phyloP scores from a whole-genome alignment of 2,113 vertebrate species.

The Cromileptes altivelis region DNA sequence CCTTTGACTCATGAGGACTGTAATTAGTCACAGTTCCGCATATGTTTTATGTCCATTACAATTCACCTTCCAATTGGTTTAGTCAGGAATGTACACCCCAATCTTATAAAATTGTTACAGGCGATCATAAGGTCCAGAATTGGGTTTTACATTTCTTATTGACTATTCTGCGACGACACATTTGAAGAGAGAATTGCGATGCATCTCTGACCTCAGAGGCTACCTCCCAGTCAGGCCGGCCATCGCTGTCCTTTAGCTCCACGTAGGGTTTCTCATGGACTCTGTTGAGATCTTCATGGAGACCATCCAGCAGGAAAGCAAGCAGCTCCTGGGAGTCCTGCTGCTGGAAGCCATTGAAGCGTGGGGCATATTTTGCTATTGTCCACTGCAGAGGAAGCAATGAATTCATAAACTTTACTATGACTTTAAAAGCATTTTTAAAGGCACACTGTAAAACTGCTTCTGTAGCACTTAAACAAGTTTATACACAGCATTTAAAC shows the following conservation, averaged over 20 bases:
- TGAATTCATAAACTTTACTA: not conserved
- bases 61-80: too few species aligned
- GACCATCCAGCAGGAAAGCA: constrained; percentile 97
- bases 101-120: too few species aligned
- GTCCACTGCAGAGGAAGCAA: constrained; percentile 89
- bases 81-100: too few species aligned
- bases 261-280: constrained; percentile 99
- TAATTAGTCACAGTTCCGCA: too few species aligned
- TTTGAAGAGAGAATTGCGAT: too few species aligned
- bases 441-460: not conserved
- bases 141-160: too few species aligned
- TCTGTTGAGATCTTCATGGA: constrained; percentile 97
- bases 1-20: not conserved
- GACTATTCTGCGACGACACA: too few species aligned
- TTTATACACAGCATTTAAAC: not conserved
- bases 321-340: constrained; percentile 98
- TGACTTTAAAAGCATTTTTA: not conserved
- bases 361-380: constrained; percentile 98
- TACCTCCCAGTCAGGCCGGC: constrained; percentile 96
- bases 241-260: constrained; percentile 97
- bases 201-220: constrained; percentile 92
- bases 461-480: not conserved
- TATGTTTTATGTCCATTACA: too few species aligned
- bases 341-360: constrained; percentile 98
- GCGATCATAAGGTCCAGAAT: too few species aligned